These are phyloP conservation scores for Nicator chloris DNA, from an alignment of 2,113 vertebrate species.

Conservation along the genomic window DNA sequence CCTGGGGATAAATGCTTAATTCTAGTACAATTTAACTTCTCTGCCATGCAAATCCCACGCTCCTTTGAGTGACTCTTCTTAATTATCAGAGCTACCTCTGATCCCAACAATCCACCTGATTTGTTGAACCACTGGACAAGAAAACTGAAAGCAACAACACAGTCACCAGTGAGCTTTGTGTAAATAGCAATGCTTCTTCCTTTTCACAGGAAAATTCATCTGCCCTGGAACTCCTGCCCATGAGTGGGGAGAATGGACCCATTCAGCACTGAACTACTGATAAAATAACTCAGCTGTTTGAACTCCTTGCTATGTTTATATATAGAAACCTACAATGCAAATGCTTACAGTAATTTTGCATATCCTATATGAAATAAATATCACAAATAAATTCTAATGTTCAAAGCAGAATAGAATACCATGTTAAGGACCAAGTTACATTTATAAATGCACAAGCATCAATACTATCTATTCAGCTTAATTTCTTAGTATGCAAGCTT, in stretches of 20 bases:
- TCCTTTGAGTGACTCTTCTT: not conserved
- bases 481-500: conserved; percentile 23
- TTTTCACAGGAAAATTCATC: not conserved
- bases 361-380: not conserved
- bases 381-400: conserved; percentile 5
- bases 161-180: not conserved
- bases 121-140: not conserved
- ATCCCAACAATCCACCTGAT: not conserved
- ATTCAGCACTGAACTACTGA: not conserved
- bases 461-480: not conserved
- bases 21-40: not conserved
- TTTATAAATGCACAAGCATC: conserved; percentile 24
- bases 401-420: not conserved
- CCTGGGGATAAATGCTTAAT: not conserved
- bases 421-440: not conserved
- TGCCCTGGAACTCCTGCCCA: not conserved
- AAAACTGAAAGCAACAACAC: not conserved
- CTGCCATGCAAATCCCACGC: not conserved
- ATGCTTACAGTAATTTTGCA: not conserved
- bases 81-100: not conserved
- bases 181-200: not conserved
- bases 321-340: not conserved
- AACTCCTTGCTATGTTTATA: not conserved
- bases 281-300: not conserved
- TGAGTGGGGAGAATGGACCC: not conserved